phyloP scores from a whole-genome alignment of 37 sponge, comb jelly and placozoan species.

The Beroe forskalii region DNA sequence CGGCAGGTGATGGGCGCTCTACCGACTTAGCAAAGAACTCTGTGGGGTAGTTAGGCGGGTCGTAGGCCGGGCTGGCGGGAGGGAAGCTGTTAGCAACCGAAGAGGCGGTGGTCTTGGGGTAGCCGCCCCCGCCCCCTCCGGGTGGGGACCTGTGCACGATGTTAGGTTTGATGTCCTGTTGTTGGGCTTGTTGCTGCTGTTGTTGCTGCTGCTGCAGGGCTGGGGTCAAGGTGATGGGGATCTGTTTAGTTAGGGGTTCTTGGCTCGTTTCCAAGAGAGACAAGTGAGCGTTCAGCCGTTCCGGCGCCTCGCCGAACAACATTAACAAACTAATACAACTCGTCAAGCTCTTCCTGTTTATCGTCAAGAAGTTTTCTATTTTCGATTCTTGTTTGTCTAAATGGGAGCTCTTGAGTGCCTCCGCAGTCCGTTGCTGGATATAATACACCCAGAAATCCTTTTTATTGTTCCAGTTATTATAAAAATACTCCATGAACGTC shows the following conservation, averaged over 20 bases:
- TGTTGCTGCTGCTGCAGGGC: too few relatives aligned
- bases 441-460: slow-evolving; percentile 59
- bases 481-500: slow-evolving; percentile 34
- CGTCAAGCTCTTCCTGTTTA: slow-evolving; percentile 51
- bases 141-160: slow-evolving; percentile 27
- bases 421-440: slow-evolving; percentile 37
- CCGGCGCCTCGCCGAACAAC: slow-evolving; percentile 45
- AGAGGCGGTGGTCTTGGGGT: not conserved
- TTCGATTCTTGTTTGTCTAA: slow-evolving; percentile 35
- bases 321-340: slow-evolving; percentile 52
- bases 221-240: slow-evolving; percentile 10
- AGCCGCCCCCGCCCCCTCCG: too few relatives aligned
- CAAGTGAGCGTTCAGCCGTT: slow-evolving; percentile 8
- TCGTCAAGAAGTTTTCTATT: slow-evolving; percentile 40
- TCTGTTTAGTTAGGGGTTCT: not conserved
- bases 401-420: slow-evolving; percentile 54
- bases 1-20: slow-evolving; percentile 6
- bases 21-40: slow-evolving; percentile 36
- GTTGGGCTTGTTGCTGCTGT: too few relatives aligned
- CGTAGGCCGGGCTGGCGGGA: slow-evolving; percentile 23
- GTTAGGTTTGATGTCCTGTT: slow-evolving; percentile 21
- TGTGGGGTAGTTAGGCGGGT: slow-evolving; percentile 6
- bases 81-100: not conserved
- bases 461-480: slow-evolving; percentile 57
- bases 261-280: slow-evolving; percentile 29